Percentiles rank a stretch among this genome's conserved stretches.
Conservation (phyloP, 2,113 vertebrate genomes). For the Channa argus region DNA sequence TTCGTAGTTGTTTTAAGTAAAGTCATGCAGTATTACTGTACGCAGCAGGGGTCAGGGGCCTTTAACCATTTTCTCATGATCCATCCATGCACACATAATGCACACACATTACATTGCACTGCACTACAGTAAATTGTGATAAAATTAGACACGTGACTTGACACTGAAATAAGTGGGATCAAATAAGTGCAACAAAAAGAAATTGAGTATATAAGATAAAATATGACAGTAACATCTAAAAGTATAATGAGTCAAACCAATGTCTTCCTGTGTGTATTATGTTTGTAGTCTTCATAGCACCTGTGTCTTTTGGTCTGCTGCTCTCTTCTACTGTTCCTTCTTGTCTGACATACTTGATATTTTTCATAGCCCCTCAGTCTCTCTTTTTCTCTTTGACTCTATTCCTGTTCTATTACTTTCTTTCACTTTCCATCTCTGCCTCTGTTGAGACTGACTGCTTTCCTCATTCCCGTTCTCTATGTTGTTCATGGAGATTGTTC, state of each 20-base stretch:
- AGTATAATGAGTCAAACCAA: not conserved
- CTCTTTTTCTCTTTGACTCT: conserved; percentile 21
- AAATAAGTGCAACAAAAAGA: too few relatives aligned
- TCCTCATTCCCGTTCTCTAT: conserved; percentile 27
- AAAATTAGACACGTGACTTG: too few relatives aligned
- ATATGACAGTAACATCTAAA: not conserved
- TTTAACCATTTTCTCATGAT: too few relatives aligned
- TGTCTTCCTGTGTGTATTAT: not conserved
- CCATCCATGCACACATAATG: too few relatives aligned
- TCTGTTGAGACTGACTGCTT: conserved; percentile 29
- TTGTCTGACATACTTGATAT: conserved; percentile 35
- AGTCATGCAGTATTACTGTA: too few relatives aligned
- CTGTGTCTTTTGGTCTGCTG: conserved; percentile 7
- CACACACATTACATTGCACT: too few relatives aligned
- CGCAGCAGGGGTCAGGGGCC: too few relatives aligned
- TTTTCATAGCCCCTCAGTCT: conserved; percentile 16
- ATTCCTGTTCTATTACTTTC: conserved; percentile 7
- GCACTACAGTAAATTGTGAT: too few relatives aligned
- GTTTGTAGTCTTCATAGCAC: not conserved
- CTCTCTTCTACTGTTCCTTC: conserved; percentile 25
- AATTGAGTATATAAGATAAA: not conserved
- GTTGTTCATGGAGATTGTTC: conserved; percentile 40
- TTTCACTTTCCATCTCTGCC: conserved; percentile 14
- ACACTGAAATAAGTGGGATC: too few relatives aligned
- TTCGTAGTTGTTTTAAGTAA: too few relatives aligned